Evolutionary conservation across 2,888 invertebrate genomes (phyloP), one percentile per base, ranked within the genome.

Genomic region (Odontomyia ornata): DNA sequence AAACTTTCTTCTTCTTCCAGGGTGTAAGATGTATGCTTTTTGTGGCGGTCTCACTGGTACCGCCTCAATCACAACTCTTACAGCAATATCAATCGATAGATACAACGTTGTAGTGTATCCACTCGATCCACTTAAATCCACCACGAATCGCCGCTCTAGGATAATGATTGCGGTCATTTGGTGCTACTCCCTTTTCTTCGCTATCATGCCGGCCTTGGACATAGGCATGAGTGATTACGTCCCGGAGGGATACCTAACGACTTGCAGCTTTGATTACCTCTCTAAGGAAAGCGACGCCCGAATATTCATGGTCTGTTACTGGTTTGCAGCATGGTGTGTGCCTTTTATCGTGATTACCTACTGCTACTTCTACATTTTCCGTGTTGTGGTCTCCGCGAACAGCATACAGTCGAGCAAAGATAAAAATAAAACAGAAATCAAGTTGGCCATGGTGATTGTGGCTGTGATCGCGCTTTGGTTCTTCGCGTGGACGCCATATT

Each of bases 191-290:
- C 86, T 89, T 11, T 80, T 89, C 18, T 94, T 94, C 84, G 90
- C 94, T 1, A 84, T 89, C 4, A 89, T 94, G 73, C 95, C 95
- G 0, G 89, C 93, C 0, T 78, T 86, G 28, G 89, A 91, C 82
- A 88, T 93, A 60, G 93, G 93, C 9, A 89, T 93, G 80, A 93
- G 92, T 25, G 89, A 88, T 46, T 96, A 95, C 86, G 92, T 94
- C 18, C 94, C 95, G 5, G 95, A 95, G 85, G 95, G 94, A 1
- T 94, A 91, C 83, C 89, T 95, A 78, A 95, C 94, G 23, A 93
- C 93, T 82, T 96, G 95, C 86, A 93, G 95, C 82, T 95, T 94
- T 84, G 95, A 95, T 85, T 96, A 95, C 83, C 88, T 95, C 67
- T 91, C 93, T 0, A 89, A 90, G n/a, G 89, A 91, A 75, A 82